Percentiles rank a stretch among this genome's conserved stretches.
Conservation (phyloP, 2,113 vertebrate species). For the Accipiter virgatus region DNA sequence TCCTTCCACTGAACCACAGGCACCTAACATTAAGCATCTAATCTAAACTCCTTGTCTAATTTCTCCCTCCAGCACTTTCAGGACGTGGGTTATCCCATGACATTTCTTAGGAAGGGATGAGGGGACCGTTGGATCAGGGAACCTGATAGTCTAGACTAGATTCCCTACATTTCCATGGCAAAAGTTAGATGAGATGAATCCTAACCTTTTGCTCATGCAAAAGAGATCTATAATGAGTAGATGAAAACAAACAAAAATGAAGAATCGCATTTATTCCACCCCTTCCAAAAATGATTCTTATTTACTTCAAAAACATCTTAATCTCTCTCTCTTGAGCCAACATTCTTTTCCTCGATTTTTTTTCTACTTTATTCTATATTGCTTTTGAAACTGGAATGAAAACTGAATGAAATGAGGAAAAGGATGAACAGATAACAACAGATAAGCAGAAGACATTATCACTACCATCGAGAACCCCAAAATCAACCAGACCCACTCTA, state of each 20-base stretch:
- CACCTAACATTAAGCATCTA: not conserved
- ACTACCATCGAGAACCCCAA: not conserved
- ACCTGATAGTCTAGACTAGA: not conserved
- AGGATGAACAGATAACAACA: not conserved
- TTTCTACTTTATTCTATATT: not conserved
- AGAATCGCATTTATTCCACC: not conserved
- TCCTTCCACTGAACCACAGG: not conserved
- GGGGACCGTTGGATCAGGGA: not conserved
- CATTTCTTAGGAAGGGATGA: not conserved
- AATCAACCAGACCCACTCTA: not conserved
- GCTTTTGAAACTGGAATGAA: not conserved
- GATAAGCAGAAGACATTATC: not conserved
- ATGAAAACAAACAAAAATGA: not conserved
- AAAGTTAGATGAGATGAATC: not conserved
- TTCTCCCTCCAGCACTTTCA: not conserved
- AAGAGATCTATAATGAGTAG: not conserved
- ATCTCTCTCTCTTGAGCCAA: not conserved
- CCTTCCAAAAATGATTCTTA: not conserved
- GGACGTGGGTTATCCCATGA: not conserved
- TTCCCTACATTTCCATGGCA: not conserved
- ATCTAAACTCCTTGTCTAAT: not conserved
- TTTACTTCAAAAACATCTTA: not conserved
- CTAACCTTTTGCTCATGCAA: not conserved
- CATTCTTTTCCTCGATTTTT: not conserved
- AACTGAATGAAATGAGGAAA: not conserved